Evolutionary conservation across 2,888 invertebrate genomes (phyloP), one percentile per base, ranked within the genome.

Genomic region (Melitaea athalia): DNA sequence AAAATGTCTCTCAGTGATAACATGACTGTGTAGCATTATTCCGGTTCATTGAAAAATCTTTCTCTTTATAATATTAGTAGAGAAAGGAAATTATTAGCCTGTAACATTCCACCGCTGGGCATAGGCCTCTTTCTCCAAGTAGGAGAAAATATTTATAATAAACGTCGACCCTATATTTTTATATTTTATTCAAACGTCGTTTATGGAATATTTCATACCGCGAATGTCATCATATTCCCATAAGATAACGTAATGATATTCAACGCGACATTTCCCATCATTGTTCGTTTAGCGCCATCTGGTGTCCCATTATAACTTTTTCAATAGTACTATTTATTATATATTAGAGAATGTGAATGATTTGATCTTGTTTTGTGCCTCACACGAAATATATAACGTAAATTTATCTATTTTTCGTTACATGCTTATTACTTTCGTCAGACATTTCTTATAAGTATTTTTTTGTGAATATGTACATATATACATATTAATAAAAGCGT

Each of bases 151-250:
- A 38, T 38, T 8, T 3, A 38, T 38, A 38, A 38, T 8, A 5
- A 38, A 38, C 38, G 38, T 5, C 38, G 5, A 38, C 4, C 3
- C 38, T 38, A 38, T 38, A 38, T 8, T 53, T 53, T 31, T 12
- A 12, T 31, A 24, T 24, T 24, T 24, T 24, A 24, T 24, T 24
- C 24, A 38, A 38, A 38, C 5, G 5, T 55, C 14, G n/a, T 55
- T 55, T 17, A 33, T 14, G 12, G 14, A 33, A 66, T 45, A 31
- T 45, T 60, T 38, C 15, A 52, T 52, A 55, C 45, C 60, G 60
- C 49, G 45, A 52, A 45, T 68, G 69, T 64, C 64, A 71, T 71
- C 66, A 67, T 63, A 62, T 67, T 66, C 60, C 66, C 69, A 71
- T 71, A 68, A 71, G 66, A 69, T 69, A 62, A 62, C 66, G 17